Evolutionary conservation across 2,113 vertebrate genomes (phyloP).

Genomic region (Sakesphorus luctuosus): DNA sequence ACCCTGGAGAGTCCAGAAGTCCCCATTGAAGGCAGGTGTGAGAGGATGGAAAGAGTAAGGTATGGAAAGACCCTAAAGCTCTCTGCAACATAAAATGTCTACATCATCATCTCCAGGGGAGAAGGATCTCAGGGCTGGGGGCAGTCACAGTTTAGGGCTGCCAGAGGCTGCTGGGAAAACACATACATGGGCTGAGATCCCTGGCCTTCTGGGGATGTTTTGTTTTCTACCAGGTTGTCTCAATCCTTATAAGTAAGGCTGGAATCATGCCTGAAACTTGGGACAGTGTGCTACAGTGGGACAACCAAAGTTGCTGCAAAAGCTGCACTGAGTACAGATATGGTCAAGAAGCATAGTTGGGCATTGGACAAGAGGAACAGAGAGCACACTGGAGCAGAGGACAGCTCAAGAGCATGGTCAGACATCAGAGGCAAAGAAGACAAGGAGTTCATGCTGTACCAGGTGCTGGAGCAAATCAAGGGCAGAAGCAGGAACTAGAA

Average conservation of each 20-base stretch:
- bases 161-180: not conserved
- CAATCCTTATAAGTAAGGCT: not conserved
- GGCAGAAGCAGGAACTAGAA: not conserved
- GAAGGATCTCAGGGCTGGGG: not conserved
- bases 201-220: not conserved
- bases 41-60: not conserved
- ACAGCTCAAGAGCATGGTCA: not conserved
- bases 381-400: not conserved
- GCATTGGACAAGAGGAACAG: not conserved
- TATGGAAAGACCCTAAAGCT: not conserved
- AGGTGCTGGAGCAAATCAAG: not conserved
- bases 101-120: not conserved
- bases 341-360: not conserved
- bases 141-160: not conserved
- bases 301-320: not conserved
- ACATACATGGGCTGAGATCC: not conserved
- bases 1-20: not conserved
- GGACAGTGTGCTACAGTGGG: not conserved
- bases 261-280: not conserved
- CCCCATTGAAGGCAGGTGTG: not conserved
- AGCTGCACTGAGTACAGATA: not conserved
- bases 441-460: fast-evolving
- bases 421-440: not conserved
- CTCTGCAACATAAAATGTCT: not conserved
- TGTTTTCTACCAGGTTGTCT: not conserved